Percentiles rank a stretch among this genome's conserved stretches.
Evolutionary conservation across 2,113 vertebrate species (phyloP).

Genomic region (Ammodytes marinus): DNA sequence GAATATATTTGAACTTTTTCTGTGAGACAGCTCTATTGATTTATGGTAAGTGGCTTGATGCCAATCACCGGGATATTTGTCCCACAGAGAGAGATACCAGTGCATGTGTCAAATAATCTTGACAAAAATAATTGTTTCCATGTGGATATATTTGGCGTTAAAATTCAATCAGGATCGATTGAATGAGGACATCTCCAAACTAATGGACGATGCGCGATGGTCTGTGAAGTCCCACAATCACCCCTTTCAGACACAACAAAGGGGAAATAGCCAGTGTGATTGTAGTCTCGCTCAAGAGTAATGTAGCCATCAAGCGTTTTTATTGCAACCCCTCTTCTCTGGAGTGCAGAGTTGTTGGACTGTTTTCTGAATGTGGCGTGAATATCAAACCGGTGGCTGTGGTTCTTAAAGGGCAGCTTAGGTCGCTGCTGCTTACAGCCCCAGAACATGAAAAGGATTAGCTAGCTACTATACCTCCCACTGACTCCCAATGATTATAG

Average conservation of each 20-base stretch:
- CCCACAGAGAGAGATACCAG: slow-evolving; percentile 15
- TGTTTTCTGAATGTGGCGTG: slow-evolving; percentile 64
- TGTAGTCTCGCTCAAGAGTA: slow-evolving; percentile 67
- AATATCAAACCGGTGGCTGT: slow-evolving; percentile 72
- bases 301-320: slow-evolving; percentile 64
- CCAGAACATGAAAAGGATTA: slow-evolving; percentile 82
- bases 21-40: slow-evolving; percentile 14
- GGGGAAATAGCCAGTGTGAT: slow-evolving; percentile 63
- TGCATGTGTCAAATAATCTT: slow-evolving; percentile 26
- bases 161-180: slow-evolving; percentile 44
- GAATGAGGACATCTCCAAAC: slow-evolving; percentile 13
- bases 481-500: slow-evolving; percentile 79
- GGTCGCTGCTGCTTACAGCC: slow-evolving; percentile 79
- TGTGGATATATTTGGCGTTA: slow-evolving; percentile 17
- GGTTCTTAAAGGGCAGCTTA: slow-evolving; percentile 77
- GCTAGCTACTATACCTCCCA: slow-evolving; percentile 73
- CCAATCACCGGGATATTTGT: slow-evolving; percentile 39
- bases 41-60: slow-evolving; percentile 1
- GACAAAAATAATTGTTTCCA: slow-evolving; percentile 20
- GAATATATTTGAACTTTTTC: slow-evolving; percentile 22
- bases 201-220: slow-evolving; percentile 15
- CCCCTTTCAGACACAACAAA: slow-evolving; percentile 59
- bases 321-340: slow-evolving; percentile 60
- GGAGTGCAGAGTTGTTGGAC: slow-evolving; percentile 47
- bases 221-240: slow-evolving; percentile 50